These are phyloP conservation scores for Corbicula japonica DNA, from an alignment of 2,888 invertebrate genomes.

Conservation along the genomic window DNA sequence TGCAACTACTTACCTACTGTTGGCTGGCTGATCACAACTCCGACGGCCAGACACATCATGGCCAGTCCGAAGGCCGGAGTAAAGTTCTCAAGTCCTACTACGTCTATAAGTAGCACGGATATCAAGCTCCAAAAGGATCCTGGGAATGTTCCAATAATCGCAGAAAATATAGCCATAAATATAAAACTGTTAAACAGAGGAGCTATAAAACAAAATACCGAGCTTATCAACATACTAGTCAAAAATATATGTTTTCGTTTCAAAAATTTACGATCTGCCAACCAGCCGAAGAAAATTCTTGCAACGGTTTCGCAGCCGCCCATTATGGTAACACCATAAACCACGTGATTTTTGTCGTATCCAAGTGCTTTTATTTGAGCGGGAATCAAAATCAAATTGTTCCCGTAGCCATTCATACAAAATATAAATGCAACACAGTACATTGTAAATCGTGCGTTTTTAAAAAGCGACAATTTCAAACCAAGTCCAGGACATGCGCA, in stretches of 20 bases:
- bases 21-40: conserved; percentile 62
- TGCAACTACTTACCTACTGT: conserved; percentile 60
- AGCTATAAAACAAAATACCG: conserved; percentile 53
- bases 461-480: conserved; percentile 59
- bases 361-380: conserved; percentile 91
- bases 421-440: conserved; percentile 91
- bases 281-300: conserved; percentile 91
- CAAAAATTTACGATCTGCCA: conserved; percentile 90
- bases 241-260: conserved; percentile 87
- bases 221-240: conserved; percentile 41
- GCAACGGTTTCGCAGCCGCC: conserved; percentile 92
- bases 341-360: conserved; percentile 86
- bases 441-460: conserved; percentile 88
- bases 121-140: conserved; percentile 69
- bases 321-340: conserved; percentile 89
- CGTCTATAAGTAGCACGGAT: conserved; percentile 67
- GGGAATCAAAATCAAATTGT: conserved; percentile 92
- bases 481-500: not conserved
- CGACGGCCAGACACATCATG: conserved; percentile 55
- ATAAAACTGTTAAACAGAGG: conserved; percentile 52
- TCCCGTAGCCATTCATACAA: conserved; percentile 93
- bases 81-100: conserved; percentile 63
- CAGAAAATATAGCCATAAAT: conserved; percentile 62
- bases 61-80: conserved; percentile 66
- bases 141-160: conserved; percentile 66